Evolutionary conservation across 2,888 invertebrate species (phyloP).

Genomic region (Tachina grossa): DNA sequence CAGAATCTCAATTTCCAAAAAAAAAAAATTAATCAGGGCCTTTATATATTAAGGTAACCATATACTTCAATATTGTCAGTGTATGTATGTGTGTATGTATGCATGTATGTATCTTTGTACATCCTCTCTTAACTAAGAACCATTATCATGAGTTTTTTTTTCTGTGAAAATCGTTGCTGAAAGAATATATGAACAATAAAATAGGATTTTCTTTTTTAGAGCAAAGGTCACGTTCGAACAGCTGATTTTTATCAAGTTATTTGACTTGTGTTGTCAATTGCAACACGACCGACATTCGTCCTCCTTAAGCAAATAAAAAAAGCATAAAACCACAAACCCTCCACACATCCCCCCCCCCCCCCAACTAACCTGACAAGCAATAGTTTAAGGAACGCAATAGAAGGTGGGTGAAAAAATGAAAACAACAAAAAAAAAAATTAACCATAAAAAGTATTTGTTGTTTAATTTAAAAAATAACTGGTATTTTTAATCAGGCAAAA

Average conservation of each 20-base stretch:
- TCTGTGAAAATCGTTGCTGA: background rate
- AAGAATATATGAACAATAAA: background rate
- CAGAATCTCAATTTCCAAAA: too few relatives aligned
- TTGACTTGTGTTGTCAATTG: conserved; percentile 65
- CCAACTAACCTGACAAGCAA: background rate
- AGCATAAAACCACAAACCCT: background rate
- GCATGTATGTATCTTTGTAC: background rate
- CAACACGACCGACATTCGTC: conserved; percentile 30
- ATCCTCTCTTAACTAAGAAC: background rate
- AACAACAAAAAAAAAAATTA: conserved; percentile 51
- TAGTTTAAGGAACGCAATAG: background rate
- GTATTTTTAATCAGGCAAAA: conserved; percentile 35
- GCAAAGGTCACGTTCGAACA: conserved; percentile 68
- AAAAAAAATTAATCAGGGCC: too few relatives aligned
- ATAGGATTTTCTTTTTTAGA: conserved; percentile 28
- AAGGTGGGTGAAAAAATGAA: conserved; percentile 13
- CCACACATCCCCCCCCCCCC: background rate
- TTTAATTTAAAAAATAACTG: conserved; percentile 43
- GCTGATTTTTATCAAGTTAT: conserved; percentile 67
- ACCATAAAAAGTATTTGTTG: conserved; percentile 21
- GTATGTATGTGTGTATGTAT: too few relatives aligned
- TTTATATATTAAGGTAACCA: background rate
- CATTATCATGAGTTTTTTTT: background rate
- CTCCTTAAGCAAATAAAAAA: background rate
- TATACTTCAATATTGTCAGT: conserved; percentile 11